Evolutionary conservation across 2,888 invertebrate genomes (phyloP).

Genomic region (Lepidochrysops patricia): DNA sequence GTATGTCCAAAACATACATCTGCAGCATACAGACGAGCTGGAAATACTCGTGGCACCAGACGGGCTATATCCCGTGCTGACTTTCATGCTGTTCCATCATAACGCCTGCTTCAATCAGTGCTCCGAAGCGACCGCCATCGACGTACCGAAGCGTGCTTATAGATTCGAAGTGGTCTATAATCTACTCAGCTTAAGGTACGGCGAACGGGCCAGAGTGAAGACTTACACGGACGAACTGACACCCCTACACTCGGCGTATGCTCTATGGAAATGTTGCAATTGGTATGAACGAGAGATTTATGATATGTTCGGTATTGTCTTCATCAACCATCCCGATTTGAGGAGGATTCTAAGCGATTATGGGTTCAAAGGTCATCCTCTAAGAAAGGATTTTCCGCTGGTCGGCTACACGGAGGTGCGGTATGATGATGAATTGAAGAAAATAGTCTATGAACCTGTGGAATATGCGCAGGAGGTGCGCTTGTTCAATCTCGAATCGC

Average conservation of each 20-base stretch:
- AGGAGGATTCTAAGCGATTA: conserved; percentile 60
- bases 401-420: conserved; percentile 58
- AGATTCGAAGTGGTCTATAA: conserved; percentile 56
- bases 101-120: conserved; percentile 53
- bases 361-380: conserved; percentile 59
- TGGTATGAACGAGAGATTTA: conserved; percentile 57
- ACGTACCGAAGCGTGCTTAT: conserved; percentile 51
- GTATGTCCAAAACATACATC: conserved; percentile 55
- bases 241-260: conserved; percentile 46
- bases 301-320: conserved; percentile 59
- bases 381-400: conserved; percentile 60
- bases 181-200: conserved; percentile 46
- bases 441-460: conserved; percentile 59
- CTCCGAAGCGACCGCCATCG: conserved; percentile 47
- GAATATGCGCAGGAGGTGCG: conserved; percentile 55
- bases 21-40: conserved; percentile 55
- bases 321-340: conserved; percentile 59
- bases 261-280: conserved; percentile 40
- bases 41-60: conserved; percentile 55
- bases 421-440: conserved; percentile 62
- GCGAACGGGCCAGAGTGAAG: conserved; percentile 42
- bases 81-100: conserved; percentile 52
- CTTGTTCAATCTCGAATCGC: conserved; percentile 43
- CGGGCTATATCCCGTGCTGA: conserved; percentile 46
- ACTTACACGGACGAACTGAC: conserved; percentile 63